A percentile compares a stretch with the other conserved stretches of the same genome.
phyloP scores from a whole-genome alignment of 2,113 vertebrate species.

The Atrichornis clamosus region DNA sequence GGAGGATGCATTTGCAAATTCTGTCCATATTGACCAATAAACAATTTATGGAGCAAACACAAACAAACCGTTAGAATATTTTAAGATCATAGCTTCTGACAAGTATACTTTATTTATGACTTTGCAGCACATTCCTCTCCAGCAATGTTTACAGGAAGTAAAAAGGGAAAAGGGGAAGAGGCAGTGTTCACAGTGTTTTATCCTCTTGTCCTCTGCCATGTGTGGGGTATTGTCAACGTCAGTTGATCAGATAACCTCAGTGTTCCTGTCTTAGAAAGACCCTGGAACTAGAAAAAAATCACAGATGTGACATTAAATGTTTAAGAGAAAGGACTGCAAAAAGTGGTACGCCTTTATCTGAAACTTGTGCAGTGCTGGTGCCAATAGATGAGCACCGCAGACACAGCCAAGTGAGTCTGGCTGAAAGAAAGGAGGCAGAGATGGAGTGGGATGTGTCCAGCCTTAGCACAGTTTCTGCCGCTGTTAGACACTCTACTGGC shows the following conservation, averaged over 20 bases:
- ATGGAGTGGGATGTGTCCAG: neutral
- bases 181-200: neutral
- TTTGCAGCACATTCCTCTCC: constrained; percentile 50
- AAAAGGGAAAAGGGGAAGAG: neutral
- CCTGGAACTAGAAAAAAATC: neutral
- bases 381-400: neutral
- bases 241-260: neutral
- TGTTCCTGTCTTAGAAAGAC: neutral
- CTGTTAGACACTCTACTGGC: neutral
- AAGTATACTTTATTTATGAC: constrained; percentile 76
- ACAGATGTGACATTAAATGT: neutral
- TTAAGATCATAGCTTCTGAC: constrained; percentile 70
- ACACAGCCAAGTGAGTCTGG: neutral
- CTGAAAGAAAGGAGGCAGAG: neutral
- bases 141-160: constrained; percentile 21
- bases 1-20: constrained; percentile 48
- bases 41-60: constrained; percentile 70
- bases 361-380: neutral
- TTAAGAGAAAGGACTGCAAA: neutral
- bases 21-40: constrained; percentile 72
- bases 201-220: neutral
- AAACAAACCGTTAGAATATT: constrained; percentile 63
- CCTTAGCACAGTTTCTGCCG: neutral
- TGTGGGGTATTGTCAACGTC: neutral
- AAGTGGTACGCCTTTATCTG: neutral